Conservation (phyloP, 2,888 invertebrate genomes). For the Leucozona laternaria region DNA sequence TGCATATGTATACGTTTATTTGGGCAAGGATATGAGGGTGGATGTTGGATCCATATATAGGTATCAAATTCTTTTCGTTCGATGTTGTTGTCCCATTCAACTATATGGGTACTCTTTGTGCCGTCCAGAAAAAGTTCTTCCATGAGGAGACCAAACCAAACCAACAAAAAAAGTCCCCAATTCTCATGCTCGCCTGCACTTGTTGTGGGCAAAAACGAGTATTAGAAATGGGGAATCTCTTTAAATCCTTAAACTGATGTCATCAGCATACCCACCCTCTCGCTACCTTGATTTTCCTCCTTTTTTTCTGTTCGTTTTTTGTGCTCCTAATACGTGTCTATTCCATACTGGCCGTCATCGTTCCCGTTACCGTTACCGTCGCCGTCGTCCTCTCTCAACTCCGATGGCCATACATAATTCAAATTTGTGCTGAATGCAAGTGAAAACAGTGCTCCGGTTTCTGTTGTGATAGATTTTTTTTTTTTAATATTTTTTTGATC, state of each 20-base stretch:
- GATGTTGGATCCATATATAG: slow-evolving; percentile 2
- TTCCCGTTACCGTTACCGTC: not conserved
- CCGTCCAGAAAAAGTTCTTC: slow-evolving; percentile 47
- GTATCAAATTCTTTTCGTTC: slow-evolving; percentile 31
- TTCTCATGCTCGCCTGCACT: slow-evolving; percentile 20
- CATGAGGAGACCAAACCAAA: not conserved
- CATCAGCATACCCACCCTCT: slow-evolving; percentile 46
- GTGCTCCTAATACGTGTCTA: slow-evolving; percentile 25
- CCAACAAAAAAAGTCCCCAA: slow-evolving; percentile 5
- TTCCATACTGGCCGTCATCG: slow-evolving; percentile 33
- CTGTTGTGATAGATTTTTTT: slow-evolving; percentile 20
- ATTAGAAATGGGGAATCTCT: slow-evolving; percentile 34
- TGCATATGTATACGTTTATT: slow-evolving; percentile 32
- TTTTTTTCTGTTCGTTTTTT: not conserved
- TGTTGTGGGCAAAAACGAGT: slow-evolving; percentile 5
- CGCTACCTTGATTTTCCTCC: slow-evolving; percentile 27
- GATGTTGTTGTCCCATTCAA: slow-evolving; percentile 37
- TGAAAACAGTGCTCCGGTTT: slow-evolving; percentile 40
- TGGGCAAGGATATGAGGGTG: slow-evolving; percentile 14
- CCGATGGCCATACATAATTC: slow-evolving; percentile 61
- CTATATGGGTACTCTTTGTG: slow-evolving; percentile 9
- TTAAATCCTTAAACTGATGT: slow-evolving; percentile 64
- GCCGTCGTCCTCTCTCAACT: slow-evolving; percentile 7
- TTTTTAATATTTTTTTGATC: slow-evolving; percentile 3
- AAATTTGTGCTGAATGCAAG: slow-evolving; percentile 66